Percentiles rank a stretch among this genome's conserved stretches.
Conservation (phyloP, 2,888 invertebrate genomes). For the Drosophila borborema region DNA sequence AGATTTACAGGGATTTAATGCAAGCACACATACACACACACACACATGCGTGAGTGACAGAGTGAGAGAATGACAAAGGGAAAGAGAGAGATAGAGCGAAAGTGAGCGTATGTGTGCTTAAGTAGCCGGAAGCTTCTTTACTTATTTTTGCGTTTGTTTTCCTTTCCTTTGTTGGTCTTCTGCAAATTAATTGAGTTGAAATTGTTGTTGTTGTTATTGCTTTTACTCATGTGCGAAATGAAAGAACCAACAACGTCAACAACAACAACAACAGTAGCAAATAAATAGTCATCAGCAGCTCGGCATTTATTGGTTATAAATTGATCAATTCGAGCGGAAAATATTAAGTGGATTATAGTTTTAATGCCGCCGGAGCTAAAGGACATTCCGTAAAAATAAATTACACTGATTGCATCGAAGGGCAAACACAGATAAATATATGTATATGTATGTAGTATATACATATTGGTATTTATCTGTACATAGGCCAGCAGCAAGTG, state of each 20-base stretch:
- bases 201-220: slow-evolving; percentile 33
- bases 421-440: slow-evolving; percentile 4
- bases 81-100: background rate
- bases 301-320: slow-evolving; percentile 80
- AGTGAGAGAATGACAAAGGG: background rate
- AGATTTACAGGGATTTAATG: slow-evolving; percentile 74
- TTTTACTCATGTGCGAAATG: slow-evolving; percentile 28
- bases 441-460: background rate
- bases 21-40: slow-evolving; percentile 30
- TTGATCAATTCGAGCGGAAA: slow-evolving; percentile 75
- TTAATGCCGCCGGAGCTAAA: slow-evolving; percentile 57
- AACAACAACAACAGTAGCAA: slow-evolving; percentile 35
- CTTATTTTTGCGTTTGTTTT: slow-evolving; percentile 33
- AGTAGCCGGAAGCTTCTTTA: slow-evolving; percentile 68
- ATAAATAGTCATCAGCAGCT: slow-evolving; percentile 79
- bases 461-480: slow-evolving; percentile 2
- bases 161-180: slow-evolving; percentile 28
- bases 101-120: slow-evolving; percentile 63
- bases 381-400: slow-evolving; percentile 60
- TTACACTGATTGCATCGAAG: slow-evolving; percentile 37
- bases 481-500: slow-evolving; percentile 7
- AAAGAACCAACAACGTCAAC: slow-evolving; percentile 10
- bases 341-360: slow-evolving; percentile 81
- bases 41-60: background rate
- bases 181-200: slow-evolving; percentile 78